These are phyloP conservation scores for Dasyprocta punctata DNA, from an alignment of 2,113 vertebrate genomes.

Conservation along the genomic window DNA sequence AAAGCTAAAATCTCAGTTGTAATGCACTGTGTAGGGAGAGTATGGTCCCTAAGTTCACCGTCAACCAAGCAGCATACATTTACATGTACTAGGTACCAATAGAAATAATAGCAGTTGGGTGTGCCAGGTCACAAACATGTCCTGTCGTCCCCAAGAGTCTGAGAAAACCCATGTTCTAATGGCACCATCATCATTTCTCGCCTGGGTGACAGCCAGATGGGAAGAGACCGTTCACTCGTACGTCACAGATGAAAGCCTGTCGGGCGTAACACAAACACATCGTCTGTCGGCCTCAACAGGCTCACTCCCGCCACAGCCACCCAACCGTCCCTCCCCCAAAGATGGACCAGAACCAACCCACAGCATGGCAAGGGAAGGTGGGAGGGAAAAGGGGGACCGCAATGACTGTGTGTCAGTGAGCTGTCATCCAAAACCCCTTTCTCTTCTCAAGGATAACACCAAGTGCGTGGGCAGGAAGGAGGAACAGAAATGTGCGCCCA, in stretches of 20 bases:
- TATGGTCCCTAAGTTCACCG: not conserved
- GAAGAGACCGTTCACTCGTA: not conserved
- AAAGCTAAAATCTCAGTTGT: not conserved
- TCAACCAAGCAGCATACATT: not conserved
- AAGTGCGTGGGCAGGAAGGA: not conserved
- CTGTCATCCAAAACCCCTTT: not conserved
- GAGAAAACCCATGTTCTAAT: not conserved
- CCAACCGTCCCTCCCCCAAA: not conserved
- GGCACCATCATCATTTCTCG: not conserved
- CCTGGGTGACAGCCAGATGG: not conserved
- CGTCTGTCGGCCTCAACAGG: not conserved
- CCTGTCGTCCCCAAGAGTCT: not conserved
- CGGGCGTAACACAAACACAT: not conserved
- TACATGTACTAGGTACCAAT: not conserved
- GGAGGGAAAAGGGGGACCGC: not conserved
- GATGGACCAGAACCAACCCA: not conserved
- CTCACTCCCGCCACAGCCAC: not conserved
- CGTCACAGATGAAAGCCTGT: not conserved
- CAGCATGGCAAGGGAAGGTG: not conserved
- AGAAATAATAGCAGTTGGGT: slow-evolving; percentile 24
- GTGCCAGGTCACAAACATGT: not conserved
- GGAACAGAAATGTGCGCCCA: not conserved
- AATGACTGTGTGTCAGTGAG: not conserved
- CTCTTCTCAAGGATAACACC: not conserved
- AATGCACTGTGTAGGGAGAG: not conserved